Evolutionary conservation across 2,113 vertebrate species (phyloP).

Genomic region (Zosterops hypoxanthus): DNA sequence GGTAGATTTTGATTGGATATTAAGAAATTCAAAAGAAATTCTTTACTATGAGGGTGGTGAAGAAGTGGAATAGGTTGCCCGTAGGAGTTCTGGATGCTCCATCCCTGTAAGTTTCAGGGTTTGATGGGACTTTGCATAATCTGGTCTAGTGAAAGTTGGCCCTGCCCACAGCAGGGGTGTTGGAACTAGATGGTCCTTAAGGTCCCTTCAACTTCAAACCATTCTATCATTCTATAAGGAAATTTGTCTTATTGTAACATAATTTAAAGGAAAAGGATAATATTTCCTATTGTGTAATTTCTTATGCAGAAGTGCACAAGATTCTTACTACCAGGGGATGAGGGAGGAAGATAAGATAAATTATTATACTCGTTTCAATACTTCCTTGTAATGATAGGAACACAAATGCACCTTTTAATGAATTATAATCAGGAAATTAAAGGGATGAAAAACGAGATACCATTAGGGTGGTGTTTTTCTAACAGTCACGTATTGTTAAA

Average conservation of each 20-base stretch:
- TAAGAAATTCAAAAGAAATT: background rate
- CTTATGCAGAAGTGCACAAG: background rate
- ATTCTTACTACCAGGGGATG: background rate
- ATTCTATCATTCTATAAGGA: background rate
- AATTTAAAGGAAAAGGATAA: background rate
- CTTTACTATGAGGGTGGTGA: background rate
- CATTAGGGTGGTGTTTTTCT: background rate
- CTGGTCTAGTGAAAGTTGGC: background rate
- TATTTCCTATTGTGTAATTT: background rate
- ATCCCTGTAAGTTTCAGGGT: background rate
- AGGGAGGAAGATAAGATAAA: background rate
- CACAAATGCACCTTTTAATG: background rate
- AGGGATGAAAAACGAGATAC: background rate
- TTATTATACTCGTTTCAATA: background rate
- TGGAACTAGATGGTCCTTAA: background rate
- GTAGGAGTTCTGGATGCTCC: background rate
- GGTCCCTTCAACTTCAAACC: background rate
- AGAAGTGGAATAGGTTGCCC: background rate
- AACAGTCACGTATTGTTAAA: background rate
- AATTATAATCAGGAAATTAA: background rate
- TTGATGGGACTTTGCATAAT: background rate
- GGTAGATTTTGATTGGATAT: background rate
- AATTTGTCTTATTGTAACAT: background rate
- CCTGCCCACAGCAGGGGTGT: background rate
- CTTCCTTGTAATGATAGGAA: background rate